phyloP scores from a whole-genome alignment of 2,113 vertebrate species.

The Cricetomys ansorgei region DNA sequence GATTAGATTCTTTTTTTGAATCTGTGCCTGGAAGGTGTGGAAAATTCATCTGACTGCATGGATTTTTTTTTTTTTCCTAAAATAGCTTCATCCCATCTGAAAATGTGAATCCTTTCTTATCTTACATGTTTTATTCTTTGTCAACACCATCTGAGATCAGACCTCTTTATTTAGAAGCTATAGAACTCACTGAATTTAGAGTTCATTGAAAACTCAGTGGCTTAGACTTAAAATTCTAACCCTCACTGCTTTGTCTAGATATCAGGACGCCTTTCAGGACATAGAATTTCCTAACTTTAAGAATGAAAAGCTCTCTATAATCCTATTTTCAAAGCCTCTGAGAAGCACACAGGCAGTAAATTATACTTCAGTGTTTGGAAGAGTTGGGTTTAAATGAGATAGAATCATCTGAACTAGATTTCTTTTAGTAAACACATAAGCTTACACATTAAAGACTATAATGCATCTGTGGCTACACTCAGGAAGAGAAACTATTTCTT shows the following conservation, averaged over 20 bases:
- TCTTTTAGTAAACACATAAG: slow-evolving; percentile 34
- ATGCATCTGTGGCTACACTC: neutral
- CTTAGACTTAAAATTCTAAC: slow-evolving; percentile 38
- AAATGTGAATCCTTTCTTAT: slow-evolving; percentile 38
- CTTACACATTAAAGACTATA: slow-evolving; percentile 41
- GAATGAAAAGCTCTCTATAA: slow-evolving; percentile 27
- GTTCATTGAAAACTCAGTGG: slow-evolving; percentile 56
- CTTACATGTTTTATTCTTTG: neutral
- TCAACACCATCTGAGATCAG: slow-evolving; percentile 42
- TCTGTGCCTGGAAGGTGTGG: neutral
- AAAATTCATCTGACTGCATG: neutral
- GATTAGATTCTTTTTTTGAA: slow-evolving; percentile 44
- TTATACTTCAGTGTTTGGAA: neutral
- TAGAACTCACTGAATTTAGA: slow-evolving; percentile 47
- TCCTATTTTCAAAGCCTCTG: slow-evolving; percentile 13
- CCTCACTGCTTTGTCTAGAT: neutral
- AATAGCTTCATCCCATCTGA: neutral
- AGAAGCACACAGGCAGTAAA: neutral
- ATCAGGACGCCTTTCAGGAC: neutral
- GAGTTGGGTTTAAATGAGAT: slow-evolving; percentile 53
- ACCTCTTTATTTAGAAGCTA: slow-evolving; percentile 56
- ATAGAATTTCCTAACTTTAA: neutral
- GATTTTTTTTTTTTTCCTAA: slow-evolving; percentile 15
- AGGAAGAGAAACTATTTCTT: slow-evolving; percentile 13
- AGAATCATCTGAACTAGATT: neutral